These are phyloP conservation scores for Hyles vespertilio DNA, from an alignment of 1,140 invertebrate species.

Conservation along the genomic window DNA sequence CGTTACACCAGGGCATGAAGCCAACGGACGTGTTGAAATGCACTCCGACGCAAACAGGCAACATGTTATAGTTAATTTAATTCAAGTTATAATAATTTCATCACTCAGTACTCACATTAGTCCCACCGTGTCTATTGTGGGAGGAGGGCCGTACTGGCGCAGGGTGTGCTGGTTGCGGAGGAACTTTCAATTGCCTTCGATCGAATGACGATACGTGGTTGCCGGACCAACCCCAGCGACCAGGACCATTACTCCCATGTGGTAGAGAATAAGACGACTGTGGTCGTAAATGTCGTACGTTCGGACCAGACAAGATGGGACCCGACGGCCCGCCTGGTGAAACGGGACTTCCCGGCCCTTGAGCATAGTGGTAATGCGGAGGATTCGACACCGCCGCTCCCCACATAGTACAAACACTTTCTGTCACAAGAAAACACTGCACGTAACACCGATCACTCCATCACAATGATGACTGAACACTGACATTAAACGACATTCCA, in stretches of 20 bases:
- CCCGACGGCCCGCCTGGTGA: slow-evolving; percentile 51
- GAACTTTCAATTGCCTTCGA: slow-evolving; percentile 62
- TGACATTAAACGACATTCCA: slow-evolving; percentile 41
- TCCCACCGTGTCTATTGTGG: slow-evolving; percentile 43
- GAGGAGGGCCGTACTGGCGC: slow-evolving; percentile 57
- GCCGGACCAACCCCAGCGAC: slow-evolving; percentile 64
- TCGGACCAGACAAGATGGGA: slow-evolving; percentile 47
- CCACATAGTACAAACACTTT: slow-evolving; percentile 57
- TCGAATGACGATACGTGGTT: slow-evolving; percentile 68
- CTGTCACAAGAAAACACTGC: slow-evolving; percentile 44
- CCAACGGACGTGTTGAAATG: slow-evolving; percentile 7
- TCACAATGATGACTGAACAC: slow-evolving; percentile 49
- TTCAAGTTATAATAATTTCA: slow-evolving; percentile 3
- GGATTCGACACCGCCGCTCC: slow-evolving; percentile 68
- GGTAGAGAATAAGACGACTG: slow-evolving; percentile 68
- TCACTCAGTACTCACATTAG: slow-evolving; percentile 50
- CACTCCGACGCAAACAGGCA: neutral
- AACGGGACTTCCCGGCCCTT: slow-evolving; percentile 39
- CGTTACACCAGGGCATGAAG: slow-evolving; percentile 33
- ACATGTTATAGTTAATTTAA: neutral
- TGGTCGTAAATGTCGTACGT: slow-evolving; percentile 49
- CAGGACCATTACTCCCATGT: slow-evolving; percentile 57
- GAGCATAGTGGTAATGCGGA: slow-evolving; percentile 64
- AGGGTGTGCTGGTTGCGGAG: slow-evolving; percentile 66
- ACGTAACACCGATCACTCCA: slow-evolving; percentile 55